Percentiles rank a stretch among this genome's conserved stretches.
Conservation (phyloP, 2,113 vertebrate genomes). For the Chionis minor region DNA sequence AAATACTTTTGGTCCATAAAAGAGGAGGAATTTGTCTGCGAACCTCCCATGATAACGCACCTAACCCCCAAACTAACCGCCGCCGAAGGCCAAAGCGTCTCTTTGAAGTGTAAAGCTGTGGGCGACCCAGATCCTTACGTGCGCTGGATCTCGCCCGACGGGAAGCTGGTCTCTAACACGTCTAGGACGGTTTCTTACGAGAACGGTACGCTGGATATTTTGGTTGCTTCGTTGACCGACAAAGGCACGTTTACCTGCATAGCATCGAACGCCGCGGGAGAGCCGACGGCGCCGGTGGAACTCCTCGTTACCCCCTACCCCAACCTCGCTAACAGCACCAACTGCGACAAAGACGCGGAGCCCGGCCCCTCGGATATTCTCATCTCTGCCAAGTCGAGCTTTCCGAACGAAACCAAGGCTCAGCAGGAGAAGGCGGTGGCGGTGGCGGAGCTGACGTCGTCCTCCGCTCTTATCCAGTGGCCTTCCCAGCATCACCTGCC, state of each 20-base stretch:
- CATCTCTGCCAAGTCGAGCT: slow-evolving; percentile 81
- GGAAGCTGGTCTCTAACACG: slow-evolving; percentile 87
- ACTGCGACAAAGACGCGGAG: slow-evolving; percentile 82
- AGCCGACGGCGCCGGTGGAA: slow-evolving; percentile 88
- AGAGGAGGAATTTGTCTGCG: slow-evolving; percentile 94
- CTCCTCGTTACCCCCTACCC: slow-evolving; percentile 79
- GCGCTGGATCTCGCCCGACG: slow-evolving; percentile 91
- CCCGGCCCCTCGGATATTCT: slow-evolving; percentile 87
- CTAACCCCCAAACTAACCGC: slow-evolving; percentile 75
- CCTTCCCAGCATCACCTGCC: slow-evolving; percentile 80
- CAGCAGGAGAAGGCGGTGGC: slow-evolving; percentile 75
- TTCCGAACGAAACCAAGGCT: slow-evolving; percentile 71
- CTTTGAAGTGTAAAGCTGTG: slow-evolving; percentile 91
- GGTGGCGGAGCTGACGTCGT: slow-evolving; percentile 87
- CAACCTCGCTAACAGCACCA: slow-evolving; percentile 88
- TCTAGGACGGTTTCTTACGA: slow-evolving; percentile 82
- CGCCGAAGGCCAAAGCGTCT: slow-evolving; percentile 80
- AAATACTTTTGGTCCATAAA: slow-evolving; percentile 96
- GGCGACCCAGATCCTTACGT: slow-evolving; percentile 93
- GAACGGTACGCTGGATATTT: slow-evolving; percentile 91
- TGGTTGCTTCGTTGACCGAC: slow-evolving; percentile 74
- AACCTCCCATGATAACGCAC: slow-evolving; percentile 91
- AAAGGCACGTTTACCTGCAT: slow-evolving; percentile 91
- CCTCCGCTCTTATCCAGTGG: slow-evolving; percentile 91
- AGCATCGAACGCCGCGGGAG: slow-evolving; percentile 92